phyloP scores from a whole-genome alignment of 2,888 invertebrate species.

The Rutpela maculata region DNA sequence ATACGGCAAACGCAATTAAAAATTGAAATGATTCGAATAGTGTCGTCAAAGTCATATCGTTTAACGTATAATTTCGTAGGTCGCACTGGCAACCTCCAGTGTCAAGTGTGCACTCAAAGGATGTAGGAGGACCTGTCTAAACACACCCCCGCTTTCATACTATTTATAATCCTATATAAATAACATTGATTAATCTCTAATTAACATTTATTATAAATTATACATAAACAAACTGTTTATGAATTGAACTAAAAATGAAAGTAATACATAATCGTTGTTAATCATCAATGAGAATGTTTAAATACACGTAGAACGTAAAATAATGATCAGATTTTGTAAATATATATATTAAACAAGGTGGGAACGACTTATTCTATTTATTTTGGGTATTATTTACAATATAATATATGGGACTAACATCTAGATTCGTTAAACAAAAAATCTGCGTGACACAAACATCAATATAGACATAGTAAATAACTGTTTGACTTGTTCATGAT shows the following conservation, averaged over 20 bases:
- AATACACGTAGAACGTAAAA: not conserved
- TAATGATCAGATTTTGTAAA: not conserved
- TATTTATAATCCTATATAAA: constrained; percentile 25
- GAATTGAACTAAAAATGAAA: constrained; percentile 9
- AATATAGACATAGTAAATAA: no score
- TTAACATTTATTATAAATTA: constrained; percentile 5
- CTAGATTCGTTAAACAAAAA: no score
- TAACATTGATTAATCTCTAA: constrained; percentile 21
- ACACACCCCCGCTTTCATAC: constrained; percentile 13
- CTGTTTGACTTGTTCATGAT: no score
- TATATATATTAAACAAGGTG: not conserved
- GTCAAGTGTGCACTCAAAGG: constrained; percentile 3
- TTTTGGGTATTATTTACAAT: no score
- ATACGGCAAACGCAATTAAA: not conserved
- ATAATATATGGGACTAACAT: no score
- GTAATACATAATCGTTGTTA: not conserved
- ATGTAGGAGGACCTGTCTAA: constrained; percentile 14
- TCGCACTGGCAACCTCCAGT: not conserved
- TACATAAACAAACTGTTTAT: constrained; percentile 11
- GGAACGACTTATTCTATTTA: not conserved
- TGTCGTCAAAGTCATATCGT: constrained; percentile 5
- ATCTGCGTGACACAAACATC: no score
- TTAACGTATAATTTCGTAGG: constrained; percentile 14
- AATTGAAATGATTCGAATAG: not conserved
- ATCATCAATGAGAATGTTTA: not conserved